Conservation (phyloP, 37 sponge, comb jelly and placozoan genomes). For the Beroe forskalii region DNA sequence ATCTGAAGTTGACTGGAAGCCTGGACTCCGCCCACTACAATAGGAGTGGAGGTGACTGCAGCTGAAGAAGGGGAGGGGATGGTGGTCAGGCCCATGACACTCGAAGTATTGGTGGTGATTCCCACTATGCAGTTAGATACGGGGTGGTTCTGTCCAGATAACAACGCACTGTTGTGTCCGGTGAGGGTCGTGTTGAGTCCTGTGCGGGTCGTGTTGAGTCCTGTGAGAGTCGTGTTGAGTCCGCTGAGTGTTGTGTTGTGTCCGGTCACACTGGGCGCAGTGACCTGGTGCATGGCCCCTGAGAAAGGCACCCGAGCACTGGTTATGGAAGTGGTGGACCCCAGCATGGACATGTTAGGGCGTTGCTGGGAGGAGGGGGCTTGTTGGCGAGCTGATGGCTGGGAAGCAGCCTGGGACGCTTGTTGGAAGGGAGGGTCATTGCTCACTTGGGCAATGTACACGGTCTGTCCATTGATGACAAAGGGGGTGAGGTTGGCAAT, state of each 20-base stretch:
- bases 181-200: neutral
- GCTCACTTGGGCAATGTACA: constrained; percentile 46
- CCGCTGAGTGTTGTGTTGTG: neutral
- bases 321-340: no score
- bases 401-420: neutral
- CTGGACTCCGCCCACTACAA: neutral
- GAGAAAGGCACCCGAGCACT: neutral
- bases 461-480: constrained; percentile 1
- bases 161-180: neutral
- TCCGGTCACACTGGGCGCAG: neutral
- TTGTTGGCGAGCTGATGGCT: neutral
- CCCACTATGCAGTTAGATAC: no score
- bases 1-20: no score
- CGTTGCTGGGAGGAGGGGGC: neutral
- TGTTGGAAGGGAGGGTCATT: neutral
- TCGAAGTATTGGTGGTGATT: neutral
- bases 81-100: neutral
- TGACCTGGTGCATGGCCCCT: neutral
- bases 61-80: neutral
- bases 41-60: neutral
- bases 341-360: no score
- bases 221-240: no score
- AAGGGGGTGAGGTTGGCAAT: constrained; percentile 22
- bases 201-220: neutral
- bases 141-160: neutral